phyloP scores from a whole-genome alignment of 2,888 invertebrate genomes.

The Gerosis bhagava region DNA sequence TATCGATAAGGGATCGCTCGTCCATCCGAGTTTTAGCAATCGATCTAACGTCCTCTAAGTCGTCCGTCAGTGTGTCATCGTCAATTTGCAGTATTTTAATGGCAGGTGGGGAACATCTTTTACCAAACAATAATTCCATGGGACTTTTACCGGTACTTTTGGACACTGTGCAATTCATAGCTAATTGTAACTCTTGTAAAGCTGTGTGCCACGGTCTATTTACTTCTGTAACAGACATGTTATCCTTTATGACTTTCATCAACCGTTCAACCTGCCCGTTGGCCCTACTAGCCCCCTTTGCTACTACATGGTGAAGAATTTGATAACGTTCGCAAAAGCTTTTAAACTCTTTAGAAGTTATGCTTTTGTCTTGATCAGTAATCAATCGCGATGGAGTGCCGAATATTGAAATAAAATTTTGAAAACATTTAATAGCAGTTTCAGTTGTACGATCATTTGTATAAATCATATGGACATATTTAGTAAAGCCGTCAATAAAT shows the following conservation, averaged over 20 bases:
- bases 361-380: slow-evolving; percentile 26
- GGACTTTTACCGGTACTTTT: slow-evolving; percentile 26
- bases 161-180: slow-evolving; percentile 29
- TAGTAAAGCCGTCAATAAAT: slow-evolving; percentile 26
- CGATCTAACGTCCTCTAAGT: too few species aligned
- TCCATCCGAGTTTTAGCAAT: too few species aligned
- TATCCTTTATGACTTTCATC: slow-evolving; percentile 27
- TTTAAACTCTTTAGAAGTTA: slow-evolving; percentile 27
- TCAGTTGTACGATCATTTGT: slow-evolving; percentile 22
- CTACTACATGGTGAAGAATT: slow-evolving; percentile 26
- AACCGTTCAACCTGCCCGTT: slow-evolving; percentile 26
- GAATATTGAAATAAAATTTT: slow-evolving; percentile 22
- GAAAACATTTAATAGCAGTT: slow-evolving; percentile 25
- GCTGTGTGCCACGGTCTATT: slow-evolving; percentile 19
- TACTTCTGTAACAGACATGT: slow-evolving; percentile 23
- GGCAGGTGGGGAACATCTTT: too few species aligned
- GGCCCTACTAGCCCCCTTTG: slow-evolving; percentile 26
- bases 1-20: too few species aligned
- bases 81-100: too few species aligned
- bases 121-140: too few species aligned
- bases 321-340: slow-evolving; percentile 10
- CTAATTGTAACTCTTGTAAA: slow-evolving; percentile 26
- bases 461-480: slow-evolving; percentile 27
- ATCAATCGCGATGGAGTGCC: slow-evolving; percentile 20
- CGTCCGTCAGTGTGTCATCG: too few species aligned